phyloP scores from a whole-genome alignment of 2,113 vertebrate genomes.

The Anser brachyrhynchus region DNA sequence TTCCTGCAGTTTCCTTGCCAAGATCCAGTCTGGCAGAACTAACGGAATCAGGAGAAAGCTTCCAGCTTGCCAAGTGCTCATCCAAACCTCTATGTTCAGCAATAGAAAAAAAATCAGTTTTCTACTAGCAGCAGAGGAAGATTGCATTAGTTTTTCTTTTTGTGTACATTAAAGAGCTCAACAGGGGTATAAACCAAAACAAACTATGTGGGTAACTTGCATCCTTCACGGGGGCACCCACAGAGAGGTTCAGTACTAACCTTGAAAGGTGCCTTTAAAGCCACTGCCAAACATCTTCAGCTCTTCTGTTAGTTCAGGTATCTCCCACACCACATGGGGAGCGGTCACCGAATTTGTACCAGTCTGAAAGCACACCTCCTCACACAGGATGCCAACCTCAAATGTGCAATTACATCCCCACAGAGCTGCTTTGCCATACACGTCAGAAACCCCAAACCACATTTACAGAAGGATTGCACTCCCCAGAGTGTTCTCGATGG shows the following conservation, averaged over 20 bases:
- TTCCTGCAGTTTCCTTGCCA: background rate
- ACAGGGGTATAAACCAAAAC: background rate
- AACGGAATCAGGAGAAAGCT: background rate
- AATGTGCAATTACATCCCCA: background rate
- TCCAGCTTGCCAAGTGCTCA: background rate
- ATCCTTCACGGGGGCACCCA: background rate
- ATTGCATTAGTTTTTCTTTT: background rate
- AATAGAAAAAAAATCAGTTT: background rate
- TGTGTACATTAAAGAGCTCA: background rate
- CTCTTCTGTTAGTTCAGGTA: background rate
- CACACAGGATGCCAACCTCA: background rate
- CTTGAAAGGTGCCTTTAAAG: background rate
- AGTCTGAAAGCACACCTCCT: background rate
- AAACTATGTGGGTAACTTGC: background rate
- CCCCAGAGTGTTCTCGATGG: background rate
- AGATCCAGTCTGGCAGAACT: background rate
- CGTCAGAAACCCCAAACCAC: background rate
- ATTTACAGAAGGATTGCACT: background rate
- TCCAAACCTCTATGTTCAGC: background rate
- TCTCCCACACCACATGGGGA: background rate
- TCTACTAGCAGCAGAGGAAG: background rate
- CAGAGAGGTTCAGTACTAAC: background rate
- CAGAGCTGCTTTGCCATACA: background rate
- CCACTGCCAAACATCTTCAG: background rate
- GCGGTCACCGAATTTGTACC: background rate